Evolutionary conservation across 2,797 vertebrate genomes (phyloP).

Genomic region (Eupleurogrammus muticus): DNA sequence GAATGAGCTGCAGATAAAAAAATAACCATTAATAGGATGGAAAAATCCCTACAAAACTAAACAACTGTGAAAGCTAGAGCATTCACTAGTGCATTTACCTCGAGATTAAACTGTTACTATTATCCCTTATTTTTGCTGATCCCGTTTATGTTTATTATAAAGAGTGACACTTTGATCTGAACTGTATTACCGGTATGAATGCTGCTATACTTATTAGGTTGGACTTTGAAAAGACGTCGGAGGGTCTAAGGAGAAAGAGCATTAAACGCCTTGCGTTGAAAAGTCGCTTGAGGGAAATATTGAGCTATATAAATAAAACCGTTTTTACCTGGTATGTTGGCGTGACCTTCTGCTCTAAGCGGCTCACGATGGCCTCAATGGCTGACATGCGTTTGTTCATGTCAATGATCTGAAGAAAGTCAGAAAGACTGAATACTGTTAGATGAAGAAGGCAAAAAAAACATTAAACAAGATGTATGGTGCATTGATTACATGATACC

Average conservation of each 20-base stretch:
- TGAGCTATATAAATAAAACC: no score
- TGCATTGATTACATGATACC: conserved; percentile 2
- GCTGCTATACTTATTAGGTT: no score
- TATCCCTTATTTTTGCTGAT: no score
- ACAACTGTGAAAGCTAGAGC: background rate
- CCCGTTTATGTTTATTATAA: no score
- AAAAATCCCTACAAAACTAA: background rate
- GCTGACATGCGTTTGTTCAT: conserved; percentile 82
- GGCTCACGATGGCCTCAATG: conserved; percentile 83
- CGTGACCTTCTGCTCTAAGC: conserved; percentile 83
- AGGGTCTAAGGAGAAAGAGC: no score
- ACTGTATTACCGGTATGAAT: no score
- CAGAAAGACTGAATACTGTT: background rate
- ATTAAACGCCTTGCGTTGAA: no score
- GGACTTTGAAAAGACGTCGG: no score
- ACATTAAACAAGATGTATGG: background rate
- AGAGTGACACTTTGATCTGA: no score
- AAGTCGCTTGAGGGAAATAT: no score
- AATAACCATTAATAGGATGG: background rate
- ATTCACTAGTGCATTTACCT: no score
- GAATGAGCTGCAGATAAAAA: conserved; percentile 1
- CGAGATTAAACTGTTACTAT: no score
- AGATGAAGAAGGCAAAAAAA: background rate
- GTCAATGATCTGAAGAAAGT: conserved; percentile 81
- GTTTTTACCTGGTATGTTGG: conserved; percentile 13